phyloP scores from a whole-genome alignment of 2,113 vertebrate genomes.

The Leptodactylus fuscus region DNA sequence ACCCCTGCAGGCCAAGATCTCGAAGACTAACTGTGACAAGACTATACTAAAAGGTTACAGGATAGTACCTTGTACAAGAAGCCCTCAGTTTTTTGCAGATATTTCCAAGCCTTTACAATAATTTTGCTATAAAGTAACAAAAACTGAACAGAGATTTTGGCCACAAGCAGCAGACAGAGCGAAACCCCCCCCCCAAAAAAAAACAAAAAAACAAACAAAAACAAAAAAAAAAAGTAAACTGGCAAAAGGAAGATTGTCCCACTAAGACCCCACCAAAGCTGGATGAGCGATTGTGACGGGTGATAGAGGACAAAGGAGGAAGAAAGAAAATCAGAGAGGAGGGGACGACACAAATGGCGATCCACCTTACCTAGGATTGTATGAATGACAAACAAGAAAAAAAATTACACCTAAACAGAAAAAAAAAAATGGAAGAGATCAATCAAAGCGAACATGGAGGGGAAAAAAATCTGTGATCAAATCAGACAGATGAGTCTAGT shows the following conservation, averaged over 20 bases:
- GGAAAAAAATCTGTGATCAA: conserved; percentile 61
- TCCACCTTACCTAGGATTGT: conserved; percentile 97
- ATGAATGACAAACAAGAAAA: conserved; percentile 91
- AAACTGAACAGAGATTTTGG: neutral
- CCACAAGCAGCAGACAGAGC: neutral
- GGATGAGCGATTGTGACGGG: neutral
- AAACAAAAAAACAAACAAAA: neutral
- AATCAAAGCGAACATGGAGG: conserved; percentile 79
- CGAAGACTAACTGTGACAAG: too few relatives aligned
- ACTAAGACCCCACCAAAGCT: neutral
- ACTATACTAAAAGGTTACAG: too few relatives aligned
- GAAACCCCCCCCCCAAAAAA: too few relatives aligned
- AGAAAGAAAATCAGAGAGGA: neutral
- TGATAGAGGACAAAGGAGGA: neutral
- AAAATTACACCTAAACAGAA: conserved; percentile 94
- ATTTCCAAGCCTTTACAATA: neutral
- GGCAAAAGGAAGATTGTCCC: neutral
- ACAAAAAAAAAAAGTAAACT: neutral
- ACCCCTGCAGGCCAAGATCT: too few relatives aligned
- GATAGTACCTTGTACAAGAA: too few relatives aligned
- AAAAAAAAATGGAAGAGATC: conserved; percentile 80
- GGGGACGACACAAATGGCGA: conserved; percentile 70
- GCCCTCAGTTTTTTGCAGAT: too few relatives aligned
- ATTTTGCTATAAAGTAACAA: neutral
- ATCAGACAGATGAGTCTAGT: neutral